These are phyloP conservation scores for Poeciliopsis paucimaculata DNA, from an alignment of 2,797 vertebrate species.

Conservation along the genomic window DNA sequence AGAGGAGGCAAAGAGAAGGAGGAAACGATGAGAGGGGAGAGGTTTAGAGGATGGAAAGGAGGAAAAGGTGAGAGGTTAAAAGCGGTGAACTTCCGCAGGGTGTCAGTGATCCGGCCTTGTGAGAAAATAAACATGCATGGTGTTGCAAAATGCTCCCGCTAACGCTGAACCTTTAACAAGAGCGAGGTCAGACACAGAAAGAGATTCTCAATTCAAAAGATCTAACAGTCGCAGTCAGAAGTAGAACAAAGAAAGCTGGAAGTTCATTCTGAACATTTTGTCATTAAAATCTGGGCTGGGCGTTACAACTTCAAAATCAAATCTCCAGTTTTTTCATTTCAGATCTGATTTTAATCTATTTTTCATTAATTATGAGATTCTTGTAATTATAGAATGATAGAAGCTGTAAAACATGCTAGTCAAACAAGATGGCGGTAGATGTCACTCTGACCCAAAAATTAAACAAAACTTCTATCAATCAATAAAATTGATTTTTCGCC, in stretches of 20 bases:
- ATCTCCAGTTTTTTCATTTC: too few species aligned
- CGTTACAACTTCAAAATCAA: background rate
- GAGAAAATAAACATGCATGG: constrained; percentile 62
- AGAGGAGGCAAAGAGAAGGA: constrained; percentile 35
- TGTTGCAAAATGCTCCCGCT: constrained; percentile 52
- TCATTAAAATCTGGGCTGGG: background rate
- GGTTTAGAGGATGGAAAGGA: constrained; percentile 22
- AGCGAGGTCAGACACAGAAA: background rate
- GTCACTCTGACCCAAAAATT: too few species aligned
- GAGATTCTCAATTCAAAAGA: background rate
- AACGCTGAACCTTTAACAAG: constrained; percentile 5
- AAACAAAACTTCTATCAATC: too few species aligned
- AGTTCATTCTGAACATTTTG: background rate
- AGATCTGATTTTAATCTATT: background rate
- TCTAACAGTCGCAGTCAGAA: background rate
- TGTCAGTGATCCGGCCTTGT: constrained; percentile 63
- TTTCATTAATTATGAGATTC: too few species aligned
- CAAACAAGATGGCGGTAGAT: too few species aligned
- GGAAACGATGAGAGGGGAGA: constrained; percentile 9
- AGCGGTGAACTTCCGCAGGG: constrained; percentile 39
- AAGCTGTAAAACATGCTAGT: too few species aligned
- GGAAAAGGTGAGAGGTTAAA: constrained; percentile 63
- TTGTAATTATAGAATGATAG: too few species aligned
- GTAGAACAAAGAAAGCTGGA: background rate
- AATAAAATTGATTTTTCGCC: too few species aligned